Conservation (phyloP, 2,797 vertebrate genomes). For the Pempheris klunzingeri region DNA sequence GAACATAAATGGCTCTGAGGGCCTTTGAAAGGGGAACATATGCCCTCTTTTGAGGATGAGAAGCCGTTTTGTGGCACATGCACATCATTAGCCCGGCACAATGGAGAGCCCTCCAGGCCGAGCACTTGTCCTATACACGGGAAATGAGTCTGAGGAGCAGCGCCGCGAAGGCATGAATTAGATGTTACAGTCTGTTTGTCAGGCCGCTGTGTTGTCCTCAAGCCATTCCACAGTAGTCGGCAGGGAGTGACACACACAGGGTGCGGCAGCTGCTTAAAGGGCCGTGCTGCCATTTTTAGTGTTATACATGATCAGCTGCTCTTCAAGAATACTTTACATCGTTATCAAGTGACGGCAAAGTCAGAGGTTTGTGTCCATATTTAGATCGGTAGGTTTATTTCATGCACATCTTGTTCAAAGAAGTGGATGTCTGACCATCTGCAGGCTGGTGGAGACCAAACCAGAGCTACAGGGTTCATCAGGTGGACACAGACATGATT, state of each 20-base stretch:
- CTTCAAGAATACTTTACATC: neutral
- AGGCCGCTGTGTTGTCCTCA: neutral
- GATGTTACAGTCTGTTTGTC: conserved; percentile 3
- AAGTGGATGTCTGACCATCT: too few relatives aligned
- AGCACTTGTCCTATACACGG: neutral
- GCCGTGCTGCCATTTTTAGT: neutral
- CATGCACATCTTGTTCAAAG: too few relatives aligned
- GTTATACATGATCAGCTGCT: neutral
- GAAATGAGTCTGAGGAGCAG: conserved; percentile 10
- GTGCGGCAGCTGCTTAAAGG: conserved; percentile 16
- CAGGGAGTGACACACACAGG: neutral
- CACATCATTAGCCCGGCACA: conserved; percentile 48
- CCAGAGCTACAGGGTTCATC: too few relatives aligned
- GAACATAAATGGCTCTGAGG: conserved; percentile 19
- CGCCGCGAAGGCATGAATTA: conserved; percentile 10
- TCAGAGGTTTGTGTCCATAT: neutral
- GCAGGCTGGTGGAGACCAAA: too few relatives aligned
- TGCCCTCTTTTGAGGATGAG: conserved; percentile 44
- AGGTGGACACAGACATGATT: too few relatives aligned
- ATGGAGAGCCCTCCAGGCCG: conserved; percentile 26
- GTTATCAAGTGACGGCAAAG: neutral
- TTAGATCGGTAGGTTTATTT: neutral
- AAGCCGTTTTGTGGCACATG: conserved; percentile 44
- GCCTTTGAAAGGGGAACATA: conserved; percentile 34
- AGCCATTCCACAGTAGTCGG: neutral